Evolutionary conservation across 2,888 invertebrate genomes (phyloP).

Genomic region (Meghimatium bilineatum): DNA sequence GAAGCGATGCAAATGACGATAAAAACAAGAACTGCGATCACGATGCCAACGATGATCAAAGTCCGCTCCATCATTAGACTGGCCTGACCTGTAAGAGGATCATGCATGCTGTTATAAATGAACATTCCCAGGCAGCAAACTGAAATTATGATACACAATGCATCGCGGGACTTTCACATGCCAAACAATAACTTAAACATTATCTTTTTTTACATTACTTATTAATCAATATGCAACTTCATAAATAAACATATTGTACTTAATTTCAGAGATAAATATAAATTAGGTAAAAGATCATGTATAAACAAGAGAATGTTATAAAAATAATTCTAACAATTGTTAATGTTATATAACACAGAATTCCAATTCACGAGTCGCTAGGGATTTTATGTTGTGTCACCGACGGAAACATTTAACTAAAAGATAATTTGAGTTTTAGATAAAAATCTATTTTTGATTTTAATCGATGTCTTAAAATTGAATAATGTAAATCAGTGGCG

Average conservation of each 20-base stretch:
- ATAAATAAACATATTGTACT: background rate
- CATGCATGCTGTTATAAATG: constrained; percentile 22
- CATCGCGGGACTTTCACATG: background rate
- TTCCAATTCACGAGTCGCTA: no score
- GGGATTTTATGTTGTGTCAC: no score
- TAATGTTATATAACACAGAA: no score
- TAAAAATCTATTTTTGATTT: no score
- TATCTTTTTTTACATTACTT: background rate
- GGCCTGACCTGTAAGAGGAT: constrained; percentile 38
- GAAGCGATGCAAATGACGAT: constrained; percentile 60
- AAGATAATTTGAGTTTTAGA: no score
- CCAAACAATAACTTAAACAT: background rate
- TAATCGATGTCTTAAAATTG: no score
- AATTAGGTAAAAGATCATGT: no score
- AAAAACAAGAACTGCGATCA: constrained; percentile 59
- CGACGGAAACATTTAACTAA: no score
- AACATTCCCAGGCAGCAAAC: constrained; percentile 23
- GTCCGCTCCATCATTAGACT: constrained; percentile 53
- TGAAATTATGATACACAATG: background rate
- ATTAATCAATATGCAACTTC: background rate
- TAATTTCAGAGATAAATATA: background rate
- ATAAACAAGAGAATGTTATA: background rate
- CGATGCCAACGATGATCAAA: constrained; percentile 58
- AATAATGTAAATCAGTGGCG: no score
- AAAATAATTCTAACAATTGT: background rate